Evolutionary conservation across 2,888 invertebrate species (phyloP), one percentile per base, ranked within the genome.

Genomic region (Caradrina clavipalpis): DNA sequence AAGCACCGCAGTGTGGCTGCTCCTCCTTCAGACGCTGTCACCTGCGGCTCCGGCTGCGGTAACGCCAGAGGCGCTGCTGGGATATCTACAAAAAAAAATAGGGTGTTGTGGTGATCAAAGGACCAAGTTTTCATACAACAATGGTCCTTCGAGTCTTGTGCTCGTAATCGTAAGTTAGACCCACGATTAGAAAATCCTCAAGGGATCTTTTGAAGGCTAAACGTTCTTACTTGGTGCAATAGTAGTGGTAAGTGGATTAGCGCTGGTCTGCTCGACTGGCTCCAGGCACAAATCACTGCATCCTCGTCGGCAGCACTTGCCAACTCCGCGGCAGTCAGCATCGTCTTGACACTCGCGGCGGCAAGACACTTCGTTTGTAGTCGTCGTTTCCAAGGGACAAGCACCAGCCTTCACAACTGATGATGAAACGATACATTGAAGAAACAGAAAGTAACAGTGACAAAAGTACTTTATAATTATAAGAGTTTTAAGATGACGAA

Each of bases 271-370:
- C 26, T 76, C 76, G 22, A 88, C 91, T 35, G 95, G 94, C 42
- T 86, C 86, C 26, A 92, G 88, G 88, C 99, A 99, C 35, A 97
- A 95, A 35, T 96, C 96, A 53, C 97, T 97, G 90, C 99, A 99
- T 61, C 98, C 98, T 84, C 97, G 97, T 76, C 93, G 92, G 91
- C 99, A 99, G 90, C 99, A 99, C 92, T 99, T 99, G 89, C 97
- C 96, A 31, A 97, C 97, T 45, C 97, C 97, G 17, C 97, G 93
- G 89, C 99, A 99, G 88, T 98, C 98, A 0, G 98, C 98, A 90
- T 99, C 99, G 64, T 97, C 97, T 73, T 96, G 93, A 87, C 99
- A 99, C 90, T 98, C 97, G 45, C 96, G 95, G 11, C 96, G 97
- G 89, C 99, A 98, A 56, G 91, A 86, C 17, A 71, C 78, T 73